These are phyloP conservation scores for Corvus cornix DNA, from an alignment of 2,113 vertebrate genomes.

Conservation along the genomic window DNA sequence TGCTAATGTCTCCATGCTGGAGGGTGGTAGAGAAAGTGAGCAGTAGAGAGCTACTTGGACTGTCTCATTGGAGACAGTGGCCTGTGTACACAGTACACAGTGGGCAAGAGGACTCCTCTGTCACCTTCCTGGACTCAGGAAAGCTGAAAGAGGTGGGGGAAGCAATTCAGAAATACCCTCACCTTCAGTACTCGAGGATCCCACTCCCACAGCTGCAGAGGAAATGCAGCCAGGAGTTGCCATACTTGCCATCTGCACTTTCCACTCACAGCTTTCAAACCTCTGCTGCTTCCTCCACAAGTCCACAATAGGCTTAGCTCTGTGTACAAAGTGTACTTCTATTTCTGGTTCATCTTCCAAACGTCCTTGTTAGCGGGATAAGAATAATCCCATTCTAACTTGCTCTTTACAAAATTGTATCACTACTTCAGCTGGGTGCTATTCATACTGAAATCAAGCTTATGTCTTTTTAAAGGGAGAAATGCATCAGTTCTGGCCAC, in stretches of 20 bases:
- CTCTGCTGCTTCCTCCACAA: neutral
- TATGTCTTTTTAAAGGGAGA: neutral
- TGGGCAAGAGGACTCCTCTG: neutral
- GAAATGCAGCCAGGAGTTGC: neutral
- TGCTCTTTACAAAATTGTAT: neutral
- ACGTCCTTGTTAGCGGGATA: neutral
- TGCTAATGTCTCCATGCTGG: neutral
- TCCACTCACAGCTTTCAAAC: neutral
- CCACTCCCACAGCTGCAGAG: neutral
- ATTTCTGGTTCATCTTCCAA: neutral
- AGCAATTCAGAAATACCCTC: neutral
- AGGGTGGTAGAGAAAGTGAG: neutral
- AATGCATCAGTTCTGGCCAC: neutral
- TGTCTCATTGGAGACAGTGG: neutral
- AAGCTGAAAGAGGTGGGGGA: neutral
- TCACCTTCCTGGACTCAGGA: neutral
- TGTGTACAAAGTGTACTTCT: neutral
- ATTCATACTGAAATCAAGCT: neutral
- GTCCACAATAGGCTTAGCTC: neutral
- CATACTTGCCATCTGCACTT: fast-evolving
- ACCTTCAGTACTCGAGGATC: fast-evolving
- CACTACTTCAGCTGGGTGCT: neutral
- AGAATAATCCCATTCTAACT: neutral
- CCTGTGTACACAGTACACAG: neutral
- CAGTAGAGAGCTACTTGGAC: neutral